Evolutionary conservation across 2,113 vertebrate species (phyloP), one percentile per base, ranked within the genome.

Genomic region (Platysteira castanea): DNA sequence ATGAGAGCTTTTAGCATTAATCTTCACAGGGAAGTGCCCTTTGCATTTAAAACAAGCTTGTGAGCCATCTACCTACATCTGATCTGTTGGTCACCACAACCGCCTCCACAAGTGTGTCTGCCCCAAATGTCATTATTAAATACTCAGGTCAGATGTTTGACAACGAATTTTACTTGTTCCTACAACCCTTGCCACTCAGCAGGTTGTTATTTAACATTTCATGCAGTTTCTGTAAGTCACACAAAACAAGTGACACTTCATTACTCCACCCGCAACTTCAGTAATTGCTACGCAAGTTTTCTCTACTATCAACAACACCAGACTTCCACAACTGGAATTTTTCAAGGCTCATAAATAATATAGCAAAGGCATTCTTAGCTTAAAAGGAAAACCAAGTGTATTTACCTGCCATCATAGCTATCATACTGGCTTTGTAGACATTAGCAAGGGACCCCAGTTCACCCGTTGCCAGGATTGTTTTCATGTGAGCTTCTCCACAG

Each of bases 351-450:
- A 27, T n/a, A 93, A 91, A 74, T 63, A 75, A 86, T 3, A 75
- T 0, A 86, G 46, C 65, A 77, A 84, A 95, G 87, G 12, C 46
- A 63, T 64, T 67, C 30, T 74, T 37, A 21, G 41, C 42, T 76
- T n/a, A 47, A 75, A 88, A 92, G 79, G 87, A 56, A 67, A 84
- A 37, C 8, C 31, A 39, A 4, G 11, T 3, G 14, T 70, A 94
- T 95, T 98, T 96, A 99, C 99, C 99, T 89, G 99, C 99, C 99
- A 99, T 99, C 99, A 99, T 99, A n/a, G 99, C 98, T 22, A 99
- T 98, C 97, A 99, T 98, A 59, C 99, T 99, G 97, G 99, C 99
- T 95, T 98, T 99, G 97, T 99, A 99, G 97, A 99, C 97, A 9
- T 99, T 99, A 75, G 98, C 98, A 92, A 99, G 98, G 50, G 98